Conservation (phyloP, 2,113 vertebrate genomes). For the Plectropomus leopardus region DNA sequence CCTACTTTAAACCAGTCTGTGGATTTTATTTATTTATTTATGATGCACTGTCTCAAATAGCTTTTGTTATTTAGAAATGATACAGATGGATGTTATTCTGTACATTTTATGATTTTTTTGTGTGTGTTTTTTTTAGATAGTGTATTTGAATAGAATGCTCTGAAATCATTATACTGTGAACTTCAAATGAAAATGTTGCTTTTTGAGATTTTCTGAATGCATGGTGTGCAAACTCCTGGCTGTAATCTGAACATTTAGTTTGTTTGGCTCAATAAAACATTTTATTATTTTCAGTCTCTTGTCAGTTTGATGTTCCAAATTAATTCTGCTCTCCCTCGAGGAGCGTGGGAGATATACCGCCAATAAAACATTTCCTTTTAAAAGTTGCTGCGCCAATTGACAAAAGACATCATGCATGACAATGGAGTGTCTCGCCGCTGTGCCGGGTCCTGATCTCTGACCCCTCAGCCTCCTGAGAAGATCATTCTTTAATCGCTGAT, state of each 20-base stretch:
- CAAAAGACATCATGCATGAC: conserved; percentile 67
- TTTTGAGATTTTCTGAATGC: conserved; percentile 62
- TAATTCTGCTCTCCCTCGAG: background rate
- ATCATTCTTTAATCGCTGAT: conserved; percentile 66
- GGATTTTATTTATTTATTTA: conserved; percentile 73
- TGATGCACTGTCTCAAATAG: conserved; percentile 26
- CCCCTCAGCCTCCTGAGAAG: conserved; percentile 58
- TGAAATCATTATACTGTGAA: conserved; percentile 64
- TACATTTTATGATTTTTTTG: conserved; percentile 26
- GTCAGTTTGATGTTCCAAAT: conserved; percentile 2
- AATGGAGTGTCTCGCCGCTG: conserved; percentile 63
- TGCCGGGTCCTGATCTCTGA: conserved; percentile 61
- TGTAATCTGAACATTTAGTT: conserved; percentile 40
- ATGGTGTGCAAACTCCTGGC: conserved; percentile 61
- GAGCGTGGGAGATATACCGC: conserved; percentile 55
- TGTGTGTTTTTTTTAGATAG: conserved; percentile 23
- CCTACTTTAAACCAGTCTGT: conserved; percentile 1
- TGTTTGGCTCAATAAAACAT: conserved; percentile 61
- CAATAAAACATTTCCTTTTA: conserved; percentile 40
- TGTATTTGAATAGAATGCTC: conserved; percentile 30
- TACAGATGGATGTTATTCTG: conserved; percentile 22
- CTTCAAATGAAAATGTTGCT: conserved; percentile 25
- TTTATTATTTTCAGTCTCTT: conserved; percentile 29
- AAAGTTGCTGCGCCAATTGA: conserved; percentile 24
- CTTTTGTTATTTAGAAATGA: conserved; percentile 27